Percentiles rank a stretch among this genome's conserved stretches.
Evolutionary conservation across 92 coral and sea anemone genomes (phyloP).

Genomic region (Pocillopora grandis): DNA sequence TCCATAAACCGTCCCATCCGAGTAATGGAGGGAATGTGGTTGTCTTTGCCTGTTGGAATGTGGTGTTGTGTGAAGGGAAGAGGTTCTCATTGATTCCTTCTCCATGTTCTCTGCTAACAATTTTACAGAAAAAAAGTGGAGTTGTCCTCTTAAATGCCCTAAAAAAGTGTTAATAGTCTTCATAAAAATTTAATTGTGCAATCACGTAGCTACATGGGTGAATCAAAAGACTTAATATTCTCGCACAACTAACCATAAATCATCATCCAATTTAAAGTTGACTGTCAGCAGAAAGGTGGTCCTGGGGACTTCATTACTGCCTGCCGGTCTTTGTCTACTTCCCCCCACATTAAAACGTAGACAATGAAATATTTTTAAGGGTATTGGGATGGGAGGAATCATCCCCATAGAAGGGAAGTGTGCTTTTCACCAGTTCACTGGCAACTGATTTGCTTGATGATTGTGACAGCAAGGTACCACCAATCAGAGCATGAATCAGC

Average conservation of each 20-base stretch:
- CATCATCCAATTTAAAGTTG: constrained; percentile 41
- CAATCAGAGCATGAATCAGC: constrained; percentile 6
- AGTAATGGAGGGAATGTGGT: constrained; percentile 7
- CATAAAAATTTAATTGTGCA: no score
- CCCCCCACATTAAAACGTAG: constrained; percentile 33
- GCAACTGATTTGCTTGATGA: constrained; percentile 38
- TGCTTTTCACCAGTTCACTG: constrained; percentile 22
- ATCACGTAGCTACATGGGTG: no score
- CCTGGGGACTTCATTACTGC: constrained; percentile 32
- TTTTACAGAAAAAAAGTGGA: neutral
- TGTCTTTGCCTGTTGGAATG: neutral
- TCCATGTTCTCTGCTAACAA: neutral
- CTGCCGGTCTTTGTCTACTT: neutral
- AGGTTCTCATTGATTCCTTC: neutral
- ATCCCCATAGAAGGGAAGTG: constrained; percentile 50
- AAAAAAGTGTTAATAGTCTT: neutral
- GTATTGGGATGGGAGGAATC: constrained; percentile 47
- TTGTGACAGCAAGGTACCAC: constrained; percentile 34
- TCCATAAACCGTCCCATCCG: neutral
- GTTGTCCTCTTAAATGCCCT: constrained; percentile 27
- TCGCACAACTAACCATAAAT: constrained; percentile 8
- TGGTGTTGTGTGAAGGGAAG: neutral
- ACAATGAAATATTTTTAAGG: constrained; percentile 14
- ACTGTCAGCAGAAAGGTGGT: constrained; percentile 35
- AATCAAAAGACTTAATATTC: no score